Base-by-base conservation (phyloP, 2,113 vertebrate genomes). In the Chionis minor region DNA sequence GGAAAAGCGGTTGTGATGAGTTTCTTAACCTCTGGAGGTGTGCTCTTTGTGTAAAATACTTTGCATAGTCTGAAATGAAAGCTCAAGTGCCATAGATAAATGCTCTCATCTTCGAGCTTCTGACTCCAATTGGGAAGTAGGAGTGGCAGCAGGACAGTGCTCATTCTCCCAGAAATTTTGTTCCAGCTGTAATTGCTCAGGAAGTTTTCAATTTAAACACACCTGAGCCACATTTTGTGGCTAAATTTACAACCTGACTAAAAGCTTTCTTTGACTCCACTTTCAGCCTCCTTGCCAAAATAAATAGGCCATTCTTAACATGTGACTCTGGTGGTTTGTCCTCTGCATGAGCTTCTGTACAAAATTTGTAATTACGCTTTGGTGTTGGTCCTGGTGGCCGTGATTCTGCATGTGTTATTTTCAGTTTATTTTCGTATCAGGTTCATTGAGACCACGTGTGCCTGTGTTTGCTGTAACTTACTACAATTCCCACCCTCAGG, bases 171-270 rank as follows among this genome's bases (percentile, higher is more conserved):
- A 44, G n/a, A 20, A 26, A 0, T 59, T 59, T 82, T 80, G 21
- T 92, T n/a, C 32, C 18, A 28, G 20, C 52, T 92, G 10, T 72
- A 84, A 84, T 78, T 92, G 47, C 63, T 89, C 26, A 56, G 93
- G 80, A 96, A 81, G 59, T 67, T 91, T 92, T 84, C 42, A 79
- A 91, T 96, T 89, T 71, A 47, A 94, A 84, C 89, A 61, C 82
- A 83, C 88, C 75, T 88, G 35, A 81, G 49, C 35, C 32, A 18
- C 23, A 33, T 74, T 81, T 96, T 92, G 69, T 2, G 14, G 71
- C 73, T 71, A 47, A 86, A 92, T 92, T 96, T 94, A 72, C 56
- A 89, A 51, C 59, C n/a, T 63, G 56, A 83, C 62, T 54, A 62
- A 92, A 96, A 81, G 63, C 32, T 84, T 95, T 74, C 73, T n/a